phyloP scores from a whole-genome alignment of 2,888 invertebrate species.

The Andrena praecox region DNA sequence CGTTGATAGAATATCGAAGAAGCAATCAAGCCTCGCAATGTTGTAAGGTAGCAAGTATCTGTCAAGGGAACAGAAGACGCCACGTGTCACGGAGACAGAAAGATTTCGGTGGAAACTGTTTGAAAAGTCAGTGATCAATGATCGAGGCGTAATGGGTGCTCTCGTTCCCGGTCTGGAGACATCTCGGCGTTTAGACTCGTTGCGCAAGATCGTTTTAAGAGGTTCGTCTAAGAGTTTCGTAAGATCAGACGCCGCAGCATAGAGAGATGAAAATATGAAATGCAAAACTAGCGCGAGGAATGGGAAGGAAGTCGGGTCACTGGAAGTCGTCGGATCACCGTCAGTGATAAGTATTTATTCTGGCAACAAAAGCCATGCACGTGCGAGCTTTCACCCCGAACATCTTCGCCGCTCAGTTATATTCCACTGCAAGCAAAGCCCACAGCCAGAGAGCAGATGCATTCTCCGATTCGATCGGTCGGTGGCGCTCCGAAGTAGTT shows the following conservation, averaged over 20 bases:
- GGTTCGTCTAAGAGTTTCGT: too few relatives aligned
- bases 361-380: slow-evolving; percentile 24
- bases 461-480: neutral
- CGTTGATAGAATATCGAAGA: neutral
- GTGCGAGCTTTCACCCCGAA: neutral
- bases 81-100: too few relatives aligned
- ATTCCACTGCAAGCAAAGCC: neutral
- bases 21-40: neutral
- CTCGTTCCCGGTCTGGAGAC: neutral
- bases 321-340: slow-evolving; percentile 32
- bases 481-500: neutral
- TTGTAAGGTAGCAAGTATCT: neutral
- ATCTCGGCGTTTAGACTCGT: too few relatives aligned
- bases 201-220: too few relatives aligned
- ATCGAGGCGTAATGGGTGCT: neutral
- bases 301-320: slow-evolving; percentile 35
- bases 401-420: neutral
- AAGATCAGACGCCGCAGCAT: too few relatives aligned
- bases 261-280: neutral
- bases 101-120: too few relatives aligned
- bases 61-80: too few relatives aligned
- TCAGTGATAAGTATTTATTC: slow-evolving; percentile 45
- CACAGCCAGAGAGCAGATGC: neutral
- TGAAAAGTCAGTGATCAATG: neutral
- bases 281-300: neutral